Base-by-base conservation (phyloP, 2,113 vertebrate genomes). In the Hymenochirus boettgeri region DNA sequence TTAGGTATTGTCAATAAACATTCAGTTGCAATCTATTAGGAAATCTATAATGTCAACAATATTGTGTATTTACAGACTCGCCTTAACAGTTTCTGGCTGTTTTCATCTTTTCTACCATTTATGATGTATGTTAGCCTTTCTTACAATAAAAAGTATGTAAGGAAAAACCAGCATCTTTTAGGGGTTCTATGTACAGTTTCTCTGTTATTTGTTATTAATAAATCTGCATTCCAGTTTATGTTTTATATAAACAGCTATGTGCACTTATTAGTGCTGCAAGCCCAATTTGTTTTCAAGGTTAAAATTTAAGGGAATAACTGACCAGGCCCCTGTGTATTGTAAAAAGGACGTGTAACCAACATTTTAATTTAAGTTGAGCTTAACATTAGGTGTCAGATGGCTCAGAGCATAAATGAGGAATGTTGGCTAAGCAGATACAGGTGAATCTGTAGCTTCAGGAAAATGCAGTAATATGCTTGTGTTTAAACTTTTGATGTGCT, bases 401-500 rank as follows among this genome's bases (percentile, higher is more conserved):
- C 26, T 58, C 26, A 31, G 29, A 51, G 55, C 54, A 58, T 58
- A 66, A 66, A 58, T 58, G 42, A 58, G 46, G 45, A 58, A 66
- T 58, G 48, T 66, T 66, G 58, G 48, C 29, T 22, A 66, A 51
- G 55, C 5, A 35, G 63, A 66, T 47, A 37, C 63, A 66, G 55
- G 63, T 66, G 63, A 66, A 58, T 21, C 45, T 58, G 27, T 58
- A 45, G 31, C 45, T 66, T 58, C 63, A 66, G 50, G 54, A 27
- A 66, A 66, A 58, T 48, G 52, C 45, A 51, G 58, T 37, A 56
- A 66, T 66, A 58, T 66, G 45, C 55, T 66, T 66, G 57, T 54
- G 58, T n/a, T n/a, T 66, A 66, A 66, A 58, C 45, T 66, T 66
- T 58, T 66, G 63, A 66, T 66, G 63, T 50, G 54, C 37, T 21